Base-by-base conservation (phyloP, 1,140 invertebrate species). In the Saccostrea glomerata region DNA sequence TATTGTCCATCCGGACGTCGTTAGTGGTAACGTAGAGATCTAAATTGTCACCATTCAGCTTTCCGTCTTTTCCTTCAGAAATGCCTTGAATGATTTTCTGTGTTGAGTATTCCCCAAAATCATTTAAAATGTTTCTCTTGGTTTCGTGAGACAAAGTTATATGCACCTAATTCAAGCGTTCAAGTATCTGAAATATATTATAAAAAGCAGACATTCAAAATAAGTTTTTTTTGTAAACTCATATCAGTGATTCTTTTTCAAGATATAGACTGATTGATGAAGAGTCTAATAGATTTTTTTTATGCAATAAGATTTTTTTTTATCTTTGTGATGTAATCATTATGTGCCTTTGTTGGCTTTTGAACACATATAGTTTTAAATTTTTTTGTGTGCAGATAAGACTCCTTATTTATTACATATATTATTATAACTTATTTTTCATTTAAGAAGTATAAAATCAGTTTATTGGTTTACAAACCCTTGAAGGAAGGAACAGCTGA, bases 1-100 rank as follows among this genome's bases (percentile, higher is more conserved):
- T 70, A 36, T 56, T 86, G 25, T 20, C 60, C 84, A 86, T 85
- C 11, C 87, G 47, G 7, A 86, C 82, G 30, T 88, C 87, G 86
- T 85, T 86, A 60, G 87, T 88, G n/a, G 63, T 82, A 40, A 88
- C 87, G 58, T 82, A 40, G 13, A 88, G 77, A 66, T 88, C 84
- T 40, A 88, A 47, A 60, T 88, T 88, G 84, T 88, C 87, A 20
- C 30, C 30, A 36, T 89, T 86, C 15, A 89, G 15, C 63, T 89
- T 89, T n/a, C 84, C 84, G 47, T 86, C 87, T 47, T 86, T 77
- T 58, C 88, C 88, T 73, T 36, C 9, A 2, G 84, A 23, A 11
- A 86, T 86, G 25, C 23, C 23, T 73, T 73, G 66, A 73, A 73
- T 73, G n/a, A 73, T 73, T 73, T 73, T 73, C 66, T 11, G 5